Evolutionary conservation across 2,888 invertebrate genomes (phyloP).

Genomic region (Steromphala cineraria): DNA sequence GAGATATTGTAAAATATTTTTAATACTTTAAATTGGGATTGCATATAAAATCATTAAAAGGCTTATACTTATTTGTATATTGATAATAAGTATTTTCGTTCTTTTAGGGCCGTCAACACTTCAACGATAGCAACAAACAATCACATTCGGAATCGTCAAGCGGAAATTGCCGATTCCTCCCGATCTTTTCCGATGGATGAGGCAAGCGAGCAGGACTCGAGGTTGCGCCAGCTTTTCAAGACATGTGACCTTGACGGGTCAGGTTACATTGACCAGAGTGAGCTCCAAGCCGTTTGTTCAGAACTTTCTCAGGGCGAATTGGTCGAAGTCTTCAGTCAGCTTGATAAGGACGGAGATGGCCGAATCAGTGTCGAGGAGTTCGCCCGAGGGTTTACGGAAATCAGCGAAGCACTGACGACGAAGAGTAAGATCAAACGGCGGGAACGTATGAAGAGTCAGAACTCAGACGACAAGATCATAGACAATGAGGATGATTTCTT

Average conservation of each 20-base stretch:
- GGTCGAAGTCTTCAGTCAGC: constrained; percentile 76
- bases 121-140: too few species aligned
- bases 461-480: constrained; percentile 47
- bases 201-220: neutral
- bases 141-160: too few species aligned
- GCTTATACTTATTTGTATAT: too few species aligned
- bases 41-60: too few species aligned
- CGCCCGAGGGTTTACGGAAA: constrained; percentile 75
- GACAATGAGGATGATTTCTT: constrained; percentile 56
- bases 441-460: constrained; percentile 46
- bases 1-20: too few species aligned
- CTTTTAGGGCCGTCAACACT: too few species aligned
- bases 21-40: too few species aligned
- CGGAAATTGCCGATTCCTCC: neutral
- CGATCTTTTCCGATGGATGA: neutral
- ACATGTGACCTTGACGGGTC: constrained; percentile 76
- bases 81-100: too few species aligned
- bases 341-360: constrained; percentile 79
- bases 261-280: constrained; percentile 77
- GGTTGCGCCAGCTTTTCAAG: constrained; percentile 75
- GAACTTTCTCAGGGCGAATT: constrained; percentile 76
- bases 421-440: constrained; percentile 55
- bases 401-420: constrained; percentile 49
- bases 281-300: constrained; percentile 77
- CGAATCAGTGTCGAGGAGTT: constrained; percentile 78